Evolutionary conservation across 2,113 vertebrate genomes (phyloP), one percentile per base, ranked within the genome.

Genomic region (Egretta garzetta): DNA sequence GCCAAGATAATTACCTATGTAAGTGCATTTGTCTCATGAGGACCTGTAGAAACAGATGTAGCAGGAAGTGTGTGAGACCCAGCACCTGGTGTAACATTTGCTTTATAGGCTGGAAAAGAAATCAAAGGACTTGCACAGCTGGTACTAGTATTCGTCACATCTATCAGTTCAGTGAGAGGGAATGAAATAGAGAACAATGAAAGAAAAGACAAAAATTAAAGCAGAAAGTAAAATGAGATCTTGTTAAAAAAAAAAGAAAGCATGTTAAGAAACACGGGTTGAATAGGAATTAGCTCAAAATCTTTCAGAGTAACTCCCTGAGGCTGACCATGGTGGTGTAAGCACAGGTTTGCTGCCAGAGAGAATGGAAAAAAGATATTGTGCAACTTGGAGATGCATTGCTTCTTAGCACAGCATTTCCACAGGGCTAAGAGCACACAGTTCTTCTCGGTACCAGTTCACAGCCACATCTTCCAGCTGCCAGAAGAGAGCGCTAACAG

Each of bases 361-460:
- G 24, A 79, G 37, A 91, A 77, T 20, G 14, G 28, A 79, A 73
- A 73, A 84, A 35, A 49, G 26, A 14, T 2, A 27, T 9, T 35
- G 3, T 3, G 1, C 3, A 70, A 30, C 23, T 47, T 81, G 33
- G 30, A 4, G 1, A 47, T 0, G 0, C 12, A 10, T 8, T 82
- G 24, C 12, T 22, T 74, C 19, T 50, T 41, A 77, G 7, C 14
- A 22, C 8, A 59, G 23, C 20, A 21, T 32, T 80, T 81, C 32
- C 23, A 5, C 0, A 8, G 9, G 32, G 1, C 10, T 26, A 16
- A 58, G 43, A 83, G 17, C 12, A 41, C 19, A 45, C 45, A 11
- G 2, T 15, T 79, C 8, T 18, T 41, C 39, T 27, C 0, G 0
- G 5, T 3, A 19, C 3, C 10, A 8, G 8, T 3, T 35, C 49